phyloP scores from a whole-genome alignment of 2,797 vertebrate genomes.

The Masticophis lateralis region DNA sequence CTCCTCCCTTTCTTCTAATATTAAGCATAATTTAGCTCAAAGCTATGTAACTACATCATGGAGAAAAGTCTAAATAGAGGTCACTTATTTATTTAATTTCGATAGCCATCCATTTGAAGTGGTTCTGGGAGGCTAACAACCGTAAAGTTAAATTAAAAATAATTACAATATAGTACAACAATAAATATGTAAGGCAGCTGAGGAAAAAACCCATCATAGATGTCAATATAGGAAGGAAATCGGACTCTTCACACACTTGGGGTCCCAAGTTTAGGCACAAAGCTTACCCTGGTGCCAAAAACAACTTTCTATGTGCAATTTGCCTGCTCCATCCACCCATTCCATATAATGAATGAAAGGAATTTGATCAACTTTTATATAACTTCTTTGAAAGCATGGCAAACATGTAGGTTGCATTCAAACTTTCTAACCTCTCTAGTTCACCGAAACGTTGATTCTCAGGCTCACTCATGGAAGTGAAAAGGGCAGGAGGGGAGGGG shows the following conservation, averaged over 20 bases:
- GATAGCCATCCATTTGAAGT: background rate
- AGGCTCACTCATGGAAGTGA: background rate
- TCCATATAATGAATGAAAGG: background rate
- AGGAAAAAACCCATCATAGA: background rate
- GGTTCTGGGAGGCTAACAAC: background rate
- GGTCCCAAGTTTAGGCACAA: background rate
- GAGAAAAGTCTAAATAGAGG: background rate
- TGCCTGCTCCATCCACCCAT: slow-evolving; percentile 4
- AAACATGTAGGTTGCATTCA: background rate
- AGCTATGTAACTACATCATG: background rate
- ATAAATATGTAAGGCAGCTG: background rate
- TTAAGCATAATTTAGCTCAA: background rate
- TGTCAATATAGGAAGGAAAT: background rate
- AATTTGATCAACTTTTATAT: background rate
- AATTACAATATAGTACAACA: background rate
- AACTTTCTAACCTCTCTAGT: background rate
- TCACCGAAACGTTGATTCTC: background rate
- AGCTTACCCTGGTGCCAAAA: background rate
- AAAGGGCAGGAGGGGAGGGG: background rate
- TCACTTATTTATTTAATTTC: too few species aligned
- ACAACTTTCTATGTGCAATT: background rate
- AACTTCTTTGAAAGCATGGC: background rate
- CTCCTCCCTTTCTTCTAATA: background rate
- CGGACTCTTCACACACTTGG: background rate
- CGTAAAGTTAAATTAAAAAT: background rate